phyloP scores from a whole-genome alignment of 2,113 vertebrate species.

The Syngnathus scovelli region DNA sequence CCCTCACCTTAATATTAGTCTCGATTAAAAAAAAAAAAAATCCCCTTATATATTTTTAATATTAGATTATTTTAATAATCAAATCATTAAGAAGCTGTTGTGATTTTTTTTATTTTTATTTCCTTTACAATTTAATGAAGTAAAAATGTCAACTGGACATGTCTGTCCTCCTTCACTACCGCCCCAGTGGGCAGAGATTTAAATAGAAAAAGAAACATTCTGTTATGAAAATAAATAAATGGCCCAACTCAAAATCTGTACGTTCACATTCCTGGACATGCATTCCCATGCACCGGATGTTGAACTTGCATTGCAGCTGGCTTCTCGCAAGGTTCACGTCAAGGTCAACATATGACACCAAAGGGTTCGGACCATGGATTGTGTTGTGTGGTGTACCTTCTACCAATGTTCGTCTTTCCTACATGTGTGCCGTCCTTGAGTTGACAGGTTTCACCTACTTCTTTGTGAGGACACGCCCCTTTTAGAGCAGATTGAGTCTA shows the following conservation, averaged over 20 bases:
- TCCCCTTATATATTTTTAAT: neutral
- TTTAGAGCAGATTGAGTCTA: slow-evolving; percentile 44
- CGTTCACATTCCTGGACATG: slow-evolving; percentile 17
- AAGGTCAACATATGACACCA: neutral
- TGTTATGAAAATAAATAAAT: slow-evolving; percentile 6
- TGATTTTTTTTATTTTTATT: neutral
- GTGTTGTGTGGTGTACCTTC: neutral
- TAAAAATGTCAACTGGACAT: neutral
- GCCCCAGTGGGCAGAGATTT: neutral
- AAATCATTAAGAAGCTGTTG: neutral
- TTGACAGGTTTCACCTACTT: slow-evolving; percentile 20
- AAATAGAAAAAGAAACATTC: slow-evolving; percentile 15
- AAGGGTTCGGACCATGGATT: too few species aligned
- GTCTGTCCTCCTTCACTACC: neutral
- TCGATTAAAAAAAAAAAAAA: neutral
- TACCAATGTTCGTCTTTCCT: slow-evolving; percentile 9
- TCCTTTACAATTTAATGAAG: neutral
- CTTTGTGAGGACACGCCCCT: slow-evolving; percentile 11
- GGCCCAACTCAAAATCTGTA: neutral
- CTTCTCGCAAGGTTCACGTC: neutral
- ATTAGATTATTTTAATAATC: neutral
- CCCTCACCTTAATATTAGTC: slow-evolving; percentile 17
- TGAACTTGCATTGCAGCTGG: slow-evolving; percentile 2
- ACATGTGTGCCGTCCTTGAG: slow-evolving; percentile 15
- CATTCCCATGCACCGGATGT: neutral